Evolutionary conservation across 1,140 invertebrate genomes (phyloP).

Genomic region (Drosophila pruinosa): DNA sequence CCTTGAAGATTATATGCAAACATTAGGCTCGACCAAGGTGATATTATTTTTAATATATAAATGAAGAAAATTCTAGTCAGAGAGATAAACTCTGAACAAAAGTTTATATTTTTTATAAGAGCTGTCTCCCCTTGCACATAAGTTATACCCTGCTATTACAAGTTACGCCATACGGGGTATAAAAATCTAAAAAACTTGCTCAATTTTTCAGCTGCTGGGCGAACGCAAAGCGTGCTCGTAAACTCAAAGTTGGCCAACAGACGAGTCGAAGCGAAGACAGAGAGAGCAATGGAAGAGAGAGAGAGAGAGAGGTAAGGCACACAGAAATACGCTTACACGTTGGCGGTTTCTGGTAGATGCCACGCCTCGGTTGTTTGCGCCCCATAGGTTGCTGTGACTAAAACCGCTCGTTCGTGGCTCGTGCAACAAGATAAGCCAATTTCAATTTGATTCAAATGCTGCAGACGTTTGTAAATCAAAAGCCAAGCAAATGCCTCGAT

Average conservation of each 20-base stretch:
- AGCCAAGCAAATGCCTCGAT: slow-evolving; percentile 55
- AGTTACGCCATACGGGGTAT: too few species aligned
- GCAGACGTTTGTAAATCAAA: slow-evolving; percentile 66
- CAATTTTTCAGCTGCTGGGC: background rate
- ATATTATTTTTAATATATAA: too few species aligned
- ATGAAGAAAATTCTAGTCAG: too few species aligned
- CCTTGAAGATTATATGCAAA: too few species aligned
- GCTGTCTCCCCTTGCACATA: too few species aligned
- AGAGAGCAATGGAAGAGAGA: background rate
- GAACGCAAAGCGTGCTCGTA: background rate
- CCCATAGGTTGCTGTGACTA: slow-evolving; percentile 3
- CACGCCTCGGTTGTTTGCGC: background rate
- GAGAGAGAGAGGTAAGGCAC: background rate
- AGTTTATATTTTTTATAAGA: too few species aligned
- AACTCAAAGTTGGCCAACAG: slow-evolving; percentile 7
- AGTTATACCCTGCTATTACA: too few species aligned
- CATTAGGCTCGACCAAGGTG: too few species aligned
- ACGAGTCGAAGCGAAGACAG: too few species aligned
- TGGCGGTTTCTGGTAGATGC: slow-evolving; percentile 35
- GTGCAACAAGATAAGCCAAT: slow-evolving; percentile 76
- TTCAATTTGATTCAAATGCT: slow-evolving; percentile 76
- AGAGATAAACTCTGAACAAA: too few species aligned
- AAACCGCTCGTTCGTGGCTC: slow-evolving; percentile 56
- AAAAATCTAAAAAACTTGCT: background rate
- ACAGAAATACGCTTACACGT: slow-evolving; percentile 49